A percentile compares a stretch with the other conserved stretches of the same genome.
Conservation (phyloP, 2,888 invertebrate genomes). For the Clunio marinus region DNA sequence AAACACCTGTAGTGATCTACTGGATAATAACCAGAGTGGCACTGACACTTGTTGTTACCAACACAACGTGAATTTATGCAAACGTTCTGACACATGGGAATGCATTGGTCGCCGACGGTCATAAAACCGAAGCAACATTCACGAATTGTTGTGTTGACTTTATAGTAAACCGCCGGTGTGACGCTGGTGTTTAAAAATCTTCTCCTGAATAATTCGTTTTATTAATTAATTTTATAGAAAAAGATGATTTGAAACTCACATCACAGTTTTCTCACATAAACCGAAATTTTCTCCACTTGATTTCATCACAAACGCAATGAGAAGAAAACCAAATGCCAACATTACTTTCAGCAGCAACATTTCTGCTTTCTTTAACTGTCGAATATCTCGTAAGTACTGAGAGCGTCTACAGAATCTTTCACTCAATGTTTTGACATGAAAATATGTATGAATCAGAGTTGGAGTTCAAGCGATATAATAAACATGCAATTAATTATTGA, state of each 20-base stretch:
- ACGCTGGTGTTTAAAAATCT: not conserved
- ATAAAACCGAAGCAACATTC: conserved; percentile 19
- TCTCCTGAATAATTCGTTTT: too few relatives aligned
- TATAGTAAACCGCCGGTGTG: not conserved
- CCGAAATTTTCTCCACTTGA: not conserved
- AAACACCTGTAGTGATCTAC: conserved; percentile 42
- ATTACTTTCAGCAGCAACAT: not conserved
- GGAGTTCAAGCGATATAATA: too few relatives aligned
- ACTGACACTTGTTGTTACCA: conserved; percentile 26
- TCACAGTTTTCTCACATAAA: not conserved
- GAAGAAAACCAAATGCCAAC: not conserved
- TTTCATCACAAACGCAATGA: not conserved
- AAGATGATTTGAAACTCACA: not conserved
- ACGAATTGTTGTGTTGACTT: not conserved
- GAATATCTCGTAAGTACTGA: not conserved
- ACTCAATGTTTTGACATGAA: too few relatives aligned
- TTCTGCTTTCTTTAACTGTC: not conserved
- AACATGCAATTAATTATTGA: too few relatives aligned
- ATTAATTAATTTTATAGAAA: not conserved
- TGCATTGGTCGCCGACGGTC: not conserved
- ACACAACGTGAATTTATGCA: not conserved
- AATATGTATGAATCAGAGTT: too few relatives aligned
- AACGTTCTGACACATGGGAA: not conserved
- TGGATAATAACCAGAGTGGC: conserved; percentile 37
- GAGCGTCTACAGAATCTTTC: too few relatives aligned